Evolutionary conservation across 2,113 vertebrate genomes (phyloP).

Genomic region (Rhegmatorhina hoffmannsi): DNA sequence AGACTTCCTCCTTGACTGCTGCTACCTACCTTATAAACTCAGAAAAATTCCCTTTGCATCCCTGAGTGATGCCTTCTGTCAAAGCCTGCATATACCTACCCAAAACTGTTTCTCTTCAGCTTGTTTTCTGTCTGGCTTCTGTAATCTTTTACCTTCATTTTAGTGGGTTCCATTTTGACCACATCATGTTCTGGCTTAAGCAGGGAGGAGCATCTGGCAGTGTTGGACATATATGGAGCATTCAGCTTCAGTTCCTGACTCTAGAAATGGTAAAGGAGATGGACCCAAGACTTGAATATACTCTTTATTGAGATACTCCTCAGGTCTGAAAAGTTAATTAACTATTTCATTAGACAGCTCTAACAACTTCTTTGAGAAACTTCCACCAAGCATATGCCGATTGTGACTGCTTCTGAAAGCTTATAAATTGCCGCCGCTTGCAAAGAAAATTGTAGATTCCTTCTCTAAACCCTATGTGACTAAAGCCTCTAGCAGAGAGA

Average conservation of each 20-base stretch:
- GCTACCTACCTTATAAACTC: background rate
- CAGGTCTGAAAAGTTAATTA: background rate
- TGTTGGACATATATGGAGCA: background rate
- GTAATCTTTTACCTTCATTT: background rate
- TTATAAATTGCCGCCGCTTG: background rate
- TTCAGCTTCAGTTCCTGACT: background rate
- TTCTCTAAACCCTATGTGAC: background rate
- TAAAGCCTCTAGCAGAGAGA: background rate
- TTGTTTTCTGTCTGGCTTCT: background rate
- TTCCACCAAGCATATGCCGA: background rate
- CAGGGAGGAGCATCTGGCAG: background rate
- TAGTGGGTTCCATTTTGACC: background rate
- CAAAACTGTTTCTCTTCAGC: background rate
- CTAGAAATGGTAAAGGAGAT: background rate
- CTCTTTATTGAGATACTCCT: background rate
- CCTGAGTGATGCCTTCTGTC: background rate
- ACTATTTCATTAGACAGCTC: background rate
- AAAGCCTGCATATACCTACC: background rate
- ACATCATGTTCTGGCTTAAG: background rate
- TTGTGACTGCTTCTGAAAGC: background rate
- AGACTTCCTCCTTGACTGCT: background rate
- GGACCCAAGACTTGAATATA: background rate
- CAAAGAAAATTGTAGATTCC: background rate
- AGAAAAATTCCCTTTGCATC: background rate
- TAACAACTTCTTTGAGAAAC: background rate